Evolutionary conservation across 2,888 invertebrate species (phyloP), one percentile per base, ranked within the genome.

Genomic region (Alitta virens): DNA sequence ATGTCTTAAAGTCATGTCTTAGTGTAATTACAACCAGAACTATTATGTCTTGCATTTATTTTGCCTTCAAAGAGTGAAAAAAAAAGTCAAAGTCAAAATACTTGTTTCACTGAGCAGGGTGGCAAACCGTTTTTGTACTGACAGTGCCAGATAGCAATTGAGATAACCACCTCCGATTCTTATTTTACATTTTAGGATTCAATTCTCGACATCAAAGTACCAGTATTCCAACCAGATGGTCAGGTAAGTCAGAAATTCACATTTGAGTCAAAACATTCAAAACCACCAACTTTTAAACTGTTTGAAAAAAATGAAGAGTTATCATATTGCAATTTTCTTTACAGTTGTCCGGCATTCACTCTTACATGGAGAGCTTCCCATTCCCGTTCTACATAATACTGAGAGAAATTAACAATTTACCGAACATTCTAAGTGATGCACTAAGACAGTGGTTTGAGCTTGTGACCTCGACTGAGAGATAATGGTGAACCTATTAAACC

Each of bases 371-470:
- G 75, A 88, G 87, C 54, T 99, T 99, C 83, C 99, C 99, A 0
- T 99, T 99, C 82, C 96, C 97, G 0, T 98, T 94, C 85, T 99
- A 99, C 82, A 87, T 99, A 55, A 91, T 99, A 74, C 86, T 99
- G 27, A 85, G 93, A 63, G 94, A 98, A 77, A 89, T 97, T 74
- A 88, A 89, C 66, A 89, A 90, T 26, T 83, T 99, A 63, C 98
- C 99, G 0, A 86, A 87, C 40, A 92, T 96, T 1, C 85, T 99
- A 27, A 93, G 97, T 72, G 97, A 99, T 81, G 97, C 98, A 0
- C 85, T 99, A 65, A 85, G 97, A 63, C 98, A 99, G 79, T 99
- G 99, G 99, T 99, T 99, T 81, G 98, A 99, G 85, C 84, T 98
- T 18, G 70, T 71, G 26, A 70, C 68, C 5, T 63, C 68, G 14